phyloP scores from a whole-genome alignment of 1,140 invertebrate species.

The Popillia japonica region DNA sequence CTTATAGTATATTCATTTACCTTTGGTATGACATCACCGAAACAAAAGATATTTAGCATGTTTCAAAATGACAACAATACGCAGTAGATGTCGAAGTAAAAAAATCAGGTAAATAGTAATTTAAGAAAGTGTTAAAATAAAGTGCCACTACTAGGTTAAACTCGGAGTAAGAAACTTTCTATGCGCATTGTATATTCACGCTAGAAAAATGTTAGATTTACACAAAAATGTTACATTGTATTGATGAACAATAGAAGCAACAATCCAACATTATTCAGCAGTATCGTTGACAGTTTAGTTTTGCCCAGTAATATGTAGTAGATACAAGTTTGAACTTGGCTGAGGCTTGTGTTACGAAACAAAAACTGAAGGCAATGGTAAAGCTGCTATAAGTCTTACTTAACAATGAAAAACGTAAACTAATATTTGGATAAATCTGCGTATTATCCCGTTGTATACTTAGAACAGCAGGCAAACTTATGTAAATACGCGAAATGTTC shows the following conservation, averaged over 20 bases:
- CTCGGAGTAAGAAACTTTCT: not conserved
- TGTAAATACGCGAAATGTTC: not conserved
- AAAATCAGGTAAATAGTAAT: too few species aligned
- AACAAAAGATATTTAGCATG: too few species aligned
- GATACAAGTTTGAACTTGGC: not conserved
- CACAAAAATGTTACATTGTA: not conserved
- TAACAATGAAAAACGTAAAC: slow-evolving; percentile 4
- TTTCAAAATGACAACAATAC: too few species aligned
- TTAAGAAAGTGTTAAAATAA: too few species aligned
- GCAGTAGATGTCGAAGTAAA: too few species aligned
- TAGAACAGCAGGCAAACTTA: not conserved
- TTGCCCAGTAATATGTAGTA: not conserved
- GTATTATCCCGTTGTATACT: not conserved
- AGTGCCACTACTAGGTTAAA: too few species aligned
- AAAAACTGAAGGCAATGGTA: not conserved
- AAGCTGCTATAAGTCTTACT: not conserved
- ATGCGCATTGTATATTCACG: too few species aligned
- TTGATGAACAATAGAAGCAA: not conserved
- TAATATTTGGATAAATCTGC: not conserved
- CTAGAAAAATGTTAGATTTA: not conserved
- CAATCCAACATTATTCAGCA: not conserved
- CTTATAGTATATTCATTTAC: too few species aligned
- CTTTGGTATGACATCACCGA: too few species aligned
- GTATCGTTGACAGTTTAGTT: not conserved
- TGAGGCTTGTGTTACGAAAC: not conserved